Conservation (phyloP, 2,888 invertebrate species). For the Agonopterix heracliana region DNA sequence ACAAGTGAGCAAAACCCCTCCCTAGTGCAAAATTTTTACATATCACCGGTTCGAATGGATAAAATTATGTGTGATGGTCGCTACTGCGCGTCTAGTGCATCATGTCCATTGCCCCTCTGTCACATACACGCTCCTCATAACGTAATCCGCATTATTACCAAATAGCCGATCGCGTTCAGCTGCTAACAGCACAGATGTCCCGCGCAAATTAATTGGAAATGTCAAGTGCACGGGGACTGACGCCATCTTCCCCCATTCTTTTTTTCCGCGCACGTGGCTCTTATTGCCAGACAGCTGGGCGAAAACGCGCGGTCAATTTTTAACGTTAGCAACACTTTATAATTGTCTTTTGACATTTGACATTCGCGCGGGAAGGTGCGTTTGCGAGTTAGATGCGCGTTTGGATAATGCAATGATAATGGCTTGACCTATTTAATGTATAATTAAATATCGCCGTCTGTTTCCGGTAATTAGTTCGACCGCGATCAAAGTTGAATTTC, state of each 20-base stretch:
- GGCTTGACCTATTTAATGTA: conserved; percentile 56
- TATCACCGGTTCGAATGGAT: background rate
- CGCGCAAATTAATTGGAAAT: conserved; percentile 75
- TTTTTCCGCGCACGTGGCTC: conserved; percentile 66
- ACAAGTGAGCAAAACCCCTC: too few species aligned
- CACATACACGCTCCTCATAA: conserved; percentile 41
- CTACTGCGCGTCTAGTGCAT: background rate
- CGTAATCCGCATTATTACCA: conserved; percentile 26
- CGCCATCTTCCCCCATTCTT: conserved; percentile 64
- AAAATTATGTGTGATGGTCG: background rate
- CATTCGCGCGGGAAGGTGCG: conserved; percentile 37
- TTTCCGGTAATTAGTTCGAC: conserved; percentile 57
- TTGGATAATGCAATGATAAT: conserved; percentile 52
- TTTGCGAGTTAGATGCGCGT: conserved; percentile 38
- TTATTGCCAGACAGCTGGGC: conserved; percentile 67
- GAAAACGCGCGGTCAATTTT: conserved; percentile 45
- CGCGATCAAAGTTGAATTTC: conserved; percentile 40
- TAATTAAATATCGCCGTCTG: conserved; percentile 55
- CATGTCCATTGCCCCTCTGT: conserved; percentile 16
- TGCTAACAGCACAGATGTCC: conserved; percentile 72
- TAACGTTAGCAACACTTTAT: conserved; percentile 36
- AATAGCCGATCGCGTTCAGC: conserved; percentile 56
- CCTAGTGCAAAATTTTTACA: background rate
- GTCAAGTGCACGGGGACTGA: conserved; percentile 65
- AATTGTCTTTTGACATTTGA: conserved; percentile 41